These are phyloP conservation scores for Sebastes trivittatus DNA, from an alignment of 2,797 vertebrate genomes.

Conservation along the genomic window DNA sequence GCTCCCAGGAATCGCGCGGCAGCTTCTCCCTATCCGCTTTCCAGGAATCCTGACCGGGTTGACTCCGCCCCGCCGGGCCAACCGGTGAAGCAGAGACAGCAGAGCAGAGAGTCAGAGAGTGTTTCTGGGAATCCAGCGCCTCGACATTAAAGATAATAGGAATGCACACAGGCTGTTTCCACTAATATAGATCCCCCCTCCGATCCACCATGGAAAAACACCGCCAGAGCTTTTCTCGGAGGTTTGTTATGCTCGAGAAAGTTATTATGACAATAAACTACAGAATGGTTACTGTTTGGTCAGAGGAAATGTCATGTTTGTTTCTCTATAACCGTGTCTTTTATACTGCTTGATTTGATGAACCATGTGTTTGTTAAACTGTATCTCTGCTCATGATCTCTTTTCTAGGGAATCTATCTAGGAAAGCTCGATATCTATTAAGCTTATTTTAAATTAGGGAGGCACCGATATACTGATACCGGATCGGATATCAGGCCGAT, in stretches of 20 bases:
- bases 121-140: conserved; percentile 79
- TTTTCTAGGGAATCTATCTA: background rate
- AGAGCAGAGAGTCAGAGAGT: background rate
- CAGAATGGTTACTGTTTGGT: background rate
- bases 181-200: conserved; percentile 74
- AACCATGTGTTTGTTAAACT: background rate
- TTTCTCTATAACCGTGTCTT: background rate
- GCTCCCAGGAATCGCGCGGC: conserved; percentile 65
- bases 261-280: too few relatives aligned
- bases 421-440: background rate
- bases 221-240: conserved; percentile 42
- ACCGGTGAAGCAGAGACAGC: conserved; percentile 3
- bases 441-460: too few relatives aligned
- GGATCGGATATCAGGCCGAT: too few relatives aligned
- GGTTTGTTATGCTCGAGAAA: background rate
- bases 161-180: conserved; percentile 75
- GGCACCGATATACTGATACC: too few relatives aligned
- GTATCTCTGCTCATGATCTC: background rate
- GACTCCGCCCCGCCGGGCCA: conserved; percentile 75
- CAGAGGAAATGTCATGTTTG: background rate
- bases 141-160: conserved; percentile 81
- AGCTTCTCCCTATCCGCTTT: conserved; percentile 81
- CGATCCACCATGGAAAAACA: conserved; percentile 63
- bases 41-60: conserved; percentile 74
- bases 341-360: background rate